These are phyloP conservation scores for Caenorhabditis panamensis DNA, from an alignment of 2,888 invertebrate genomes.

Conservation along the genomic window DNA sequence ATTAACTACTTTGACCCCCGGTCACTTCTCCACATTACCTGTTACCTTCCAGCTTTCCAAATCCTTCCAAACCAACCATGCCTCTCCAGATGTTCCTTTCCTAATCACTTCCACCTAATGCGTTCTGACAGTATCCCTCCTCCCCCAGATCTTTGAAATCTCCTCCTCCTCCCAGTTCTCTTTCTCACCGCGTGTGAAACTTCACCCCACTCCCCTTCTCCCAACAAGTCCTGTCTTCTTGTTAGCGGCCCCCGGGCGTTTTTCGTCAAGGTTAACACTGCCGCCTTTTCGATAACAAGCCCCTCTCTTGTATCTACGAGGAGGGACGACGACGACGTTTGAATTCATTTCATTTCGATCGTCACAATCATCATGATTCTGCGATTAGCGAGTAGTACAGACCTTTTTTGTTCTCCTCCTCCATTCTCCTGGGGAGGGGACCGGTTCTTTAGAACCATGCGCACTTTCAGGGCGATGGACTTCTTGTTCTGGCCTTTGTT, in stretches of 20 bases:
- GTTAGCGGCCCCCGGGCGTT: constrained; percentile 32
- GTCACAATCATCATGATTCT: too few species aligned
- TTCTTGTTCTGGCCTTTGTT: background rate
- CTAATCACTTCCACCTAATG: too few species aligned
- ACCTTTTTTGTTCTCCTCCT: constrained; percentile 46
- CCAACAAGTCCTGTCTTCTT: constrained; percentile 41
- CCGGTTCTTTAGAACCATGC: constrained; percentile 35
- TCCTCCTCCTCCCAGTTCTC: too few species aligned
- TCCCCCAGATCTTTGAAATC: constrained; percentile 16
- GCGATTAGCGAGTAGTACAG: constrained; percentile 21
- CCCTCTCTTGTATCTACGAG: constrained; percentile 21
- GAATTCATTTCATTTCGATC: too few species aligned
- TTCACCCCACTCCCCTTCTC: constrained; percentile 5
- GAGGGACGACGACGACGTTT: too few species aligned
- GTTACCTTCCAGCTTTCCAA: background rate
- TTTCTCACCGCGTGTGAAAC: constrained; percentile 47
- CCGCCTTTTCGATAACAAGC: constrained; percentile 38
- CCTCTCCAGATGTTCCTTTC: background rate
- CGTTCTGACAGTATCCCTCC: background rate
- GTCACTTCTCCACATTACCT: too few species aligned
- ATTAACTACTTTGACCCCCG: too few species aligned
- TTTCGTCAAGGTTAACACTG: constrained; percentile 48
- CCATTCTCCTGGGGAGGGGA: background rate
- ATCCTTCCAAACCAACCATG: too few species aligned
- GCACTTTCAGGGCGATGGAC: constrained; percentile 28